phyloP scores from a whole-genome alignment of 1,140 invertebrate species.

The Drosophila baimaii region DNA sequence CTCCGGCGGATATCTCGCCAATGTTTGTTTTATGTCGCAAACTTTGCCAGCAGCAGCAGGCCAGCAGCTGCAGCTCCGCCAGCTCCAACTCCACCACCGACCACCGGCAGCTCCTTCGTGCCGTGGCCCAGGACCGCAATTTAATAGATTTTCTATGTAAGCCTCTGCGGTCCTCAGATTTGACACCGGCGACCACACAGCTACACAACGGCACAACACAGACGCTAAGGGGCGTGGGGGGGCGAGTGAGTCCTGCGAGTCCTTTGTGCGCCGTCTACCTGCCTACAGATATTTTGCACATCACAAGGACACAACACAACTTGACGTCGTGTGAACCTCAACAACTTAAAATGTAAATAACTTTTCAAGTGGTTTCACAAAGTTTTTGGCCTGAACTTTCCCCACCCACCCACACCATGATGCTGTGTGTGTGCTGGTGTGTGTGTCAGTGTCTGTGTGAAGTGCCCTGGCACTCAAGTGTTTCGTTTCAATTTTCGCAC shows the following conservation, averaged over 20 bases:
- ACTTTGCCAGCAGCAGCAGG: constrained; percentile 69
- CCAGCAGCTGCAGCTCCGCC: constrained; percentile 22
- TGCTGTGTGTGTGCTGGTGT: not conserved
- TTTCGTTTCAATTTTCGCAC: constrained; percentile 80
- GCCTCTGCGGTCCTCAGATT: constrained; percentile 73
- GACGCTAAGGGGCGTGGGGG: not conserved
- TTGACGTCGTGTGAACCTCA: constrained; percentile 81
- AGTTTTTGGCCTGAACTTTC: constrained; percentile 73
- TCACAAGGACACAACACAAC: constrained; percentile 79
- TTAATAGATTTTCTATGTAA: constrained; percentile 82
- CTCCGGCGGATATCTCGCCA: constrained; percentile 66
- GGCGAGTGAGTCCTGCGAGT: not conserved
- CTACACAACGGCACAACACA: constrained; percentile 34
- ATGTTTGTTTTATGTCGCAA: constrained; percentile 83
- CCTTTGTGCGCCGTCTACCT: constrained; percentile 49
- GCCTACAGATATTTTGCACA: constrained; percentile 80
- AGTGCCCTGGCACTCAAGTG: constrained; percentile 72
- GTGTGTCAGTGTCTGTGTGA: constrained; percentile 45
- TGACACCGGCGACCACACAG: constrained; percentile 72
- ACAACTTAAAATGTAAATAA: constrained; percentile 83
- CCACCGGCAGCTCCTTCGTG: constrained; percentile 12
- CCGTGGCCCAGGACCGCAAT: constrained; percentile 56
- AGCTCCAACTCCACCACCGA: constrained; percentile 45
- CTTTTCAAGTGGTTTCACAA: constrained; percentile 81
- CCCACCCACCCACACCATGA: constrained; percentile 7